These are phyloP conservation scores for Rambutsinella grinnellia DNA, from an alignment of 2,888 invertebrate species.

Conservation along the genomic window DNA sequence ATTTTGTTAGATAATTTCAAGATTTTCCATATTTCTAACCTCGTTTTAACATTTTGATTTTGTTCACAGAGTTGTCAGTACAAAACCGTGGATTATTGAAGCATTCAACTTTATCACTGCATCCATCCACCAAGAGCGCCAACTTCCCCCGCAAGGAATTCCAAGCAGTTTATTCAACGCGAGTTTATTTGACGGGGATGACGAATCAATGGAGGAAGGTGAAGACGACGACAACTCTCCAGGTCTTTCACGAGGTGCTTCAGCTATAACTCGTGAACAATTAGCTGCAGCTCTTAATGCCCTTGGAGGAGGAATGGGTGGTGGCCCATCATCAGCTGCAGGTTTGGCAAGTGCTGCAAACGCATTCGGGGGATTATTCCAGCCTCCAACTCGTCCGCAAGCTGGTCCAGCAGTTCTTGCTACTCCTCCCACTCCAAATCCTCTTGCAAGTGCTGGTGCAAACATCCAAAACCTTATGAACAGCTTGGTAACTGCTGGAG, in stretches of 20 bases:
- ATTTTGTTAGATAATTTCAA: conserved; percentile 14
- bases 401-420: background rate
- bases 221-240: conserved; percentile 69
- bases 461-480: conserved; percentile 40
- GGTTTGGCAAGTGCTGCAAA: conserved; percentile 65
- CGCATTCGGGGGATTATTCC: conserved; percentile 41
- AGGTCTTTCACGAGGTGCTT: conserved; percentile 42
- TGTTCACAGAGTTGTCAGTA: conserved; percentile 74
- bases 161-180: conserved; percentile 38
- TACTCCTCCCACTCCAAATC: conserved; percentile 11
- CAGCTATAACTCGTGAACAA: conserved; percentile 79
- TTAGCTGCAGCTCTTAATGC: conserved; percentile 77
- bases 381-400: conserved; percentile 1
- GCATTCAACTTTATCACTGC: conserved; percentile 79
- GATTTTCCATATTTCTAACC: background rate
- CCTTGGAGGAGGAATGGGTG: conserved; percentile 20
- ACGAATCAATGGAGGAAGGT: conserved; percentile 67
- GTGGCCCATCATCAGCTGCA: too few species aligned
- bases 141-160: conserved; percentile 57
- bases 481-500: conserved; percentile 20
- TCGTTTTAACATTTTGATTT: conserved; percentile 15
- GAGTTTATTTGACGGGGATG: conserved; percentile 69
- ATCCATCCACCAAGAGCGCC: conserved; percentile 70
- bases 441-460: conserved; percentile 49
- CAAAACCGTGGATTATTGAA: conserved; percentile 79